These are phyloP conservation scores for Conus canariensis DNA, from an alignment of 2,888 invertebrate species.

Conservation along the genomic window DNA sequence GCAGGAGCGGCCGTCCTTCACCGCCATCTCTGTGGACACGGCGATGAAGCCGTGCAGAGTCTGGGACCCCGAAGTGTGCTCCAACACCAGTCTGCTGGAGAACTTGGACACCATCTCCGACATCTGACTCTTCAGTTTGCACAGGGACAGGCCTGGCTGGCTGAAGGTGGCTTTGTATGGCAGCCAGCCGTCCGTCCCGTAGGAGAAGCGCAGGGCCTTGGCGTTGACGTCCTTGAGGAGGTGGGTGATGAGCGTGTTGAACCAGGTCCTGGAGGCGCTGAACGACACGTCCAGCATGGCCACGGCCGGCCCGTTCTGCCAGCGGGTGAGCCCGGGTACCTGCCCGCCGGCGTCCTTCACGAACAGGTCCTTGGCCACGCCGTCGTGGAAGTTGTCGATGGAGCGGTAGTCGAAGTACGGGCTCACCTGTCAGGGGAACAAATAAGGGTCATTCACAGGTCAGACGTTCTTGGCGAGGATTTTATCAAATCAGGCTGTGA, in stretches of 20 bases:
- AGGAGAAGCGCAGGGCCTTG: conserved; percentile 92
- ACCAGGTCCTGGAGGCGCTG: conserved; percentile 88
- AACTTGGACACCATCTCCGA: conserved; percentile 52
- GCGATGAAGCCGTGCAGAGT: conserved; percentile 88
- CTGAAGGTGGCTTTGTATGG: conserved; percentile 67
- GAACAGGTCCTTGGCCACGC: conserved; percentile 82
- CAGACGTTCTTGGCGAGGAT: too few relatives aligned
- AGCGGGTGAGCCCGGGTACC: conserved; percentile 79
- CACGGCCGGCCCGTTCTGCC: conserved; percentile 86
- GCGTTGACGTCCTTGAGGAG: conserved; percentile 81
- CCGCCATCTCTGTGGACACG: conserved; percentile 89
- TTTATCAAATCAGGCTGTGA: too few relatives aligned
- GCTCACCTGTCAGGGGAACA: conserved; percentile 49
- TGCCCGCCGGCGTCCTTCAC: conserved; percentile 63
- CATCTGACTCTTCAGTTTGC: conserved; percentile 56
- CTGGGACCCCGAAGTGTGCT: conserved; percentile 82
- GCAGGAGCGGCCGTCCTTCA: conserved; percentile 88
- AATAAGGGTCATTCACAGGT: too few relatives aligned
- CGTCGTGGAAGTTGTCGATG: conserved; percentile 86
- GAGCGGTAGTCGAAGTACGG: conserved; percentile 63
- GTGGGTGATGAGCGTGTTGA: conserved; percentile 60
- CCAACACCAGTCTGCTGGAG: conserved; percentile 50
- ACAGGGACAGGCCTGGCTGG: conserved; percentile 49
- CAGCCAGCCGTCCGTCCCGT: conserved; percentile 80
- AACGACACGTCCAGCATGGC: conserved; percentile 94